These are phyloP conservation scores for Melanargia galathea DNA, from an alignment of 2,888 invertebrate genomes.

Conservation along the genomic window DNA sequence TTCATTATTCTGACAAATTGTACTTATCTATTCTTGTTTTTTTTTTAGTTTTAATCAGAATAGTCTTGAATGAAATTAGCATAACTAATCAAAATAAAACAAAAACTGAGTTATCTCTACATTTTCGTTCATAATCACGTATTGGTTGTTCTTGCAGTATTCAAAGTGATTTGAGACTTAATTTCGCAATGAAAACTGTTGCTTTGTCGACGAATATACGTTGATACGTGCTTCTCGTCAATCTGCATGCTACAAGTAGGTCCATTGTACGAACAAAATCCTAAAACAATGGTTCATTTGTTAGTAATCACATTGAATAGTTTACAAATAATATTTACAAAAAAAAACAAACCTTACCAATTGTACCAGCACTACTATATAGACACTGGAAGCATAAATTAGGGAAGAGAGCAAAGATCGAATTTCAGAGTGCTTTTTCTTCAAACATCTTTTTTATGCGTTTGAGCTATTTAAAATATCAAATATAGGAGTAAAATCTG, in stretches of 20 bases:
- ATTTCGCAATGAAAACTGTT: not conserved
- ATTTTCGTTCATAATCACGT: not conserved
- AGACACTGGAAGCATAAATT: too few species aligned
- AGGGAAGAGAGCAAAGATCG: too few species aligned
- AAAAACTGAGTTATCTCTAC: not conserved
- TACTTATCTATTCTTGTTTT: too few species aligned
- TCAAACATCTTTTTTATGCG: too few species aligned
- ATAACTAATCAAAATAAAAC: not conserved
- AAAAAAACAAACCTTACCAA: too few species aligned
- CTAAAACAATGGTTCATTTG: conserved; percentile 2
- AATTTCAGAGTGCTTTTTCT: too few species aligned
- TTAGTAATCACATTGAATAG: not conserved
- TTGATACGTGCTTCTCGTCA: not conserved
- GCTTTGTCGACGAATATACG: not conserved
- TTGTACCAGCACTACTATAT: too few species aligned
- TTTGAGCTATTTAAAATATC: too few species aligned
- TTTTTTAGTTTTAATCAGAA: too few species aligned
- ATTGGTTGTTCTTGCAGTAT: not conserved
- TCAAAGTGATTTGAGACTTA: not conserved
- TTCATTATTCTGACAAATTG: too few species aligned
- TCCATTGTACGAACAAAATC: not conserved
- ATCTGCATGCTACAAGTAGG: not conserved
- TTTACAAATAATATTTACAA: not conserved
- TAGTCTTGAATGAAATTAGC: not conserved
- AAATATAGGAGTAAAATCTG: too few species aligned